These are phyloP conservation scores for western clawed frog (Xenopus tropicalis) DNA, from an alignment of 2,113 vertebrate species.

Conservation along the genomic window UCB_Xtro_10.0 CM004448.2:23507501-23508000, in stretches of 20 bases:
- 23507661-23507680: conserved; percentile 24
- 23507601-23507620: neutral
- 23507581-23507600: neutral
- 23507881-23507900: conserved; percentile 27
- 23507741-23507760: conserved; percentile 11
- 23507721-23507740: conserved; percentile 33
- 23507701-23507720: conserved; percentile 25
- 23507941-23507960: conserved; percentile 33
- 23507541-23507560: neutral
- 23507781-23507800: neutral
- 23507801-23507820: neutral
- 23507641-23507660: conserved; percentile 1
- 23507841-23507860: conserved; percentile 12
- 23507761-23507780: neutral
- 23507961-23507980: conserved; percentile 38
- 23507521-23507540: neutral
- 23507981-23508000: conserved; percentile 42
- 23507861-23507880: conserved; percentile 31
- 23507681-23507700: conserved; percentile 25
- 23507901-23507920: conserved; percentile 27
- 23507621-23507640: neutral
- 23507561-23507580: neutral
- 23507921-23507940: conserved; percentile 42
- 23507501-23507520: neutral
- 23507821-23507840: conserved; percentile 18